Conservation (phyloP, 2,797 vertebrate genomes). For the Hemibagrus guttatus region DNA sequence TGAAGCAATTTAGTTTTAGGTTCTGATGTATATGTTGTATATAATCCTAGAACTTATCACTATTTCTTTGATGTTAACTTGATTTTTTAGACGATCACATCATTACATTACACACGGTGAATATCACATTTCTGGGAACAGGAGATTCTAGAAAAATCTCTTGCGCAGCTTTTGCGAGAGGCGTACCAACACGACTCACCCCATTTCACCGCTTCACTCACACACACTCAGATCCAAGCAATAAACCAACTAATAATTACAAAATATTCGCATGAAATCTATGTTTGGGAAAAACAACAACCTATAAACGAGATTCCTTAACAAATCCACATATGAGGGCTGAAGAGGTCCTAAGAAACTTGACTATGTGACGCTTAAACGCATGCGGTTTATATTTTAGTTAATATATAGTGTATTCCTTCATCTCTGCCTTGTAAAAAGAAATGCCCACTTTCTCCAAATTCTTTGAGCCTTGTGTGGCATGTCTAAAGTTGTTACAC, state of each 20-base stretch:
- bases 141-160: neutral
- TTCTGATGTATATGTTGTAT: neutral
- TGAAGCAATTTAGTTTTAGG: neutral
- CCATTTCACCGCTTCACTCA: neutral
- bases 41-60: neutral
- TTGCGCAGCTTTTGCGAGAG: neutral
- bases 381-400: neutral
- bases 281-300: neutral
- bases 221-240: neutral
- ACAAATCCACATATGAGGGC: neutral
- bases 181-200: neutral
- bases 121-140: neutral
- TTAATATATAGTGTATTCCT: neutral
- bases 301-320: neutral
- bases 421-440: neutral
- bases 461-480: neutral
- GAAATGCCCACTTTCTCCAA: neutral
- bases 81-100: neutral
- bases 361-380: neutral
- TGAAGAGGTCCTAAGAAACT: neutral
- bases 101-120: neutral
- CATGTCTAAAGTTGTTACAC: neutral
- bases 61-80: neutral
- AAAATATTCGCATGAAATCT: neutral
- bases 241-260: neutral